phyloP scores from a whole-genome alignment of 2,888 invertebrate species.

The Tipula vernalis region DNA sequence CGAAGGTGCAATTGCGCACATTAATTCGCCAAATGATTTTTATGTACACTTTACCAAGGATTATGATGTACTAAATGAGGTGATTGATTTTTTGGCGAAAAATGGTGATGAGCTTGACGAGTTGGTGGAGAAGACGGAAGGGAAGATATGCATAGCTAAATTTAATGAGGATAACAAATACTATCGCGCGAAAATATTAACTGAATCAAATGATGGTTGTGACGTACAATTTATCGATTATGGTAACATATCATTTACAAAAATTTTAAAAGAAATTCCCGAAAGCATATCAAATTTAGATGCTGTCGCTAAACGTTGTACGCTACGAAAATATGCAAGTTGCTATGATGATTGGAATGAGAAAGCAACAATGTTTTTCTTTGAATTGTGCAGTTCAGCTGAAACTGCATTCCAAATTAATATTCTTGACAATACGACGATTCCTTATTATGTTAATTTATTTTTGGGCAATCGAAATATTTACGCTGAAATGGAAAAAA shows the following conservation, averaged over 20 bases:
- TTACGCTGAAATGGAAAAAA: background rate
- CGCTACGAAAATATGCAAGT: slow-evolving; percentile 41
- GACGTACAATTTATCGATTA: slow-evolving; percentile 64
- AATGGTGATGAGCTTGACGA: slow-evolving; percentile 22
- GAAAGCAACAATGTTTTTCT: slow-evolving; percentile 48
- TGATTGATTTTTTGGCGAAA: slow-evolving; percentile 29
- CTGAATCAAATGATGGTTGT: slow-evolving; percentile 57
- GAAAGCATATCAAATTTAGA: slow-evolving; percentile 42
- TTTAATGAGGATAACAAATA: slow-evolving; percentile 72
- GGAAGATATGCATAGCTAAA: slow-evolving; percentile 59
- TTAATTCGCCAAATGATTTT: slow-evolving; percentile 56
- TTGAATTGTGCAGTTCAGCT: slow-evolving; percentile 51
- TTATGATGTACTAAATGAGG: slow-evolving; percentile 25
- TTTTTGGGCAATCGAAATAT: background rate
- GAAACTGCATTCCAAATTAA: slow-evolving; percentile 37
- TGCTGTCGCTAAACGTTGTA: slow-evolving; percentile 46
- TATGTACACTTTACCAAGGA: slow-evolving; percentile 51
- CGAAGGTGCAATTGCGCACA: slow-evolving; percentile 49
- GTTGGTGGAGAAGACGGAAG: slow-evolving; percentile 20
- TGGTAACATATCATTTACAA: slow-evolving; percentile 47
- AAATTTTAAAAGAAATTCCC: slow-evolving; percentile 46
- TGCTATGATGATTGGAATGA: slow-evolving; percentile 45
- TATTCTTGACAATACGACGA: slow-evolving; percentile 16
- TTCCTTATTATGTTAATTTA: slow-evolving; percentile 21
- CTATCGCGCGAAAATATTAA: slow-evolving; percentile 81